Evolutionary conservation across 2,888 invertebrate species (phyloP), one percentile per base, ranked within the genome.

Genomic region (Apomyelois bistriatella): DNA sequence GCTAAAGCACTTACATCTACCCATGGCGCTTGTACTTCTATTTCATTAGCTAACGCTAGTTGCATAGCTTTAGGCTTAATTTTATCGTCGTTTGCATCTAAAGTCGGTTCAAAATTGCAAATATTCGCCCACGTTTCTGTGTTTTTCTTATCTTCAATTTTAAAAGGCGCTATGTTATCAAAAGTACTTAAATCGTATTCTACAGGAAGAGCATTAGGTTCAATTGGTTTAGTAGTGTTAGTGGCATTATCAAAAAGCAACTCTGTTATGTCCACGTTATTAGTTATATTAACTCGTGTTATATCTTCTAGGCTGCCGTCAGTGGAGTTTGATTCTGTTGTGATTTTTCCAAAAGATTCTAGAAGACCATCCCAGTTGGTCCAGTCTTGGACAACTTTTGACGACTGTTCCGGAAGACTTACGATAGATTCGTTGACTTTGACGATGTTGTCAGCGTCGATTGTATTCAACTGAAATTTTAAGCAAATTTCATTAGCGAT

Each of bases 21-120:
- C 95, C 95, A 95, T 0, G 94, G 93, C 0, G 94, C 92, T 57
- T 95, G 94, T 38, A 94, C 88, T 77, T 95, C 95, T 59, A 95
- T 93, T 70, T 95, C 95, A 35, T 94, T 94, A 0, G 95, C 95
- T 63, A 94, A 84, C 3, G 95, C 94, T 63, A 95, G 79, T 68
- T 95, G 94, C 64, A 95, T 90, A 0, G 95, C 95, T 79, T 84
- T 85, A 0, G 85, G 74, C 68, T 79, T 82, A 40, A 79, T 65
- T 65, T 80, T 84, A 0, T 58, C 55, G n/a, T 12, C 36, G 28
- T 22, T 32, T 17, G 36, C 43, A 28, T 15, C 28, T n/a, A 41
- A 61, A 2, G 67, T 66, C 0, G 76, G 65, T 57, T 79, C 77
- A 36, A 85, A 60, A 58, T 76, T 69, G 22, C 62, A 76, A 9